Percentiles rank a stretch among this genome's conserved stretches.
These are phyloP conservation scores for Podarcis cretensis DNA, from an alignment of 2,113 vertebrate species.

Conservation along the genomic window DNA sequence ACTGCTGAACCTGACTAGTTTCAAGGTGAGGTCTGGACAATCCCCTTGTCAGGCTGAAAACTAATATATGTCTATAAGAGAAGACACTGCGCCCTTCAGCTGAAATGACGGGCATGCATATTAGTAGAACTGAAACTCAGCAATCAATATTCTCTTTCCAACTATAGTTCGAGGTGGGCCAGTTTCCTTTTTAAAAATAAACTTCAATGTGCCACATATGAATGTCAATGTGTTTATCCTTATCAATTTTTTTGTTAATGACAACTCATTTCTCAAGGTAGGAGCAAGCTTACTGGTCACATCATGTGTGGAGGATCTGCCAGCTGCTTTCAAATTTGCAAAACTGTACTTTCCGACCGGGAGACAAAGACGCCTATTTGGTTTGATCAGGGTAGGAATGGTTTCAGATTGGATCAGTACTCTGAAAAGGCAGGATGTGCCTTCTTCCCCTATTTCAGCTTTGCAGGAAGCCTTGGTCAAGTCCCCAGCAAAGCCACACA, in stretches of 20 bases:
- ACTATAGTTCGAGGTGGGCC: background rate
- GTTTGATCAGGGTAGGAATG: background rate
- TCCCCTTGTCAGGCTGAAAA: background rate
- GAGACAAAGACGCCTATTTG: background rate
- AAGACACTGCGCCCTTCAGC: too few species aligned
- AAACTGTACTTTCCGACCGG: background rate
- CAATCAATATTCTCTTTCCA: background rate
- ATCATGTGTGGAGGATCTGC: background rate
- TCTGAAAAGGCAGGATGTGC: background rate
- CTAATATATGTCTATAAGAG: background rate
- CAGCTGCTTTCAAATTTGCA: background rate
- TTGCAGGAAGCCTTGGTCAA: background rate
- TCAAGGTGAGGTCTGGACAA: background rate
- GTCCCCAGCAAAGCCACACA: background rate
- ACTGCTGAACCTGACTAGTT: background rate
- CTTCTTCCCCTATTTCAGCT: background rate
- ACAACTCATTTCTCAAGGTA: background rate
- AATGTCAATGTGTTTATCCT: too few species aligned
- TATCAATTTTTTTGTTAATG: too few species aligned
- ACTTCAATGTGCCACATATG: too few species aligned
- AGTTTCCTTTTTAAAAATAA: background rate
- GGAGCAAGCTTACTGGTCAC: background rate
- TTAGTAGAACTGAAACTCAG: background rate
- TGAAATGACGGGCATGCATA: background rate
- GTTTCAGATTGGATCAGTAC: background rate